These are phyloP conservation scores for Neoascia interrupta DNA, from an alignment of 2,888 invertebrate genomes.

Conservation along the genomic window DNA sequence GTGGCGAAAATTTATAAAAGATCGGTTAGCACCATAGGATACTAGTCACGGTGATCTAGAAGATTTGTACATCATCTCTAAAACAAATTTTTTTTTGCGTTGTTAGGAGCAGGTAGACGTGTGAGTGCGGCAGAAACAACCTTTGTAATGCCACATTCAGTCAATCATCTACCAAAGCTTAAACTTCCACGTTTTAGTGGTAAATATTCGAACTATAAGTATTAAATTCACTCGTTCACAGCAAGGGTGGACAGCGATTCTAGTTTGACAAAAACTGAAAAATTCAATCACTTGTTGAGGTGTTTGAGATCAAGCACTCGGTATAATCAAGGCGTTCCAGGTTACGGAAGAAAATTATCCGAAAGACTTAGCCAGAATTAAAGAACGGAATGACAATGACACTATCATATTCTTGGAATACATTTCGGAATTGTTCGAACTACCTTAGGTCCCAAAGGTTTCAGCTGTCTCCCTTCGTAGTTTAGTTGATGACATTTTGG, in stretches of 20 bases:
- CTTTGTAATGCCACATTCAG: not conserved
- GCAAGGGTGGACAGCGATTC: slow-evolving; percentile 8
- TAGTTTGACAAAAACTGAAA: slow-evolving; percentile 3
- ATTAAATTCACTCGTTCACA: slow-evolving; percentile 9
- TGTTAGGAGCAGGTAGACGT: too few relatives aligned
- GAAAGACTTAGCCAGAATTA: slow-evolving; percentile 20
- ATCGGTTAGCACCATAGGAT: slow-evolving; percentile 7
- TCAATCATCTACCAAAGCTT: slow-evolving; percentile 15
- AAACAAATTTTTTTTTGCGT: slow-evolving; percentile 5
- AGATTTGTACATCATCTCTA: slow-evolving; percentile 12
- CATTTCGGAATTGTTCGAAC: slow-evolving; percentile 29
- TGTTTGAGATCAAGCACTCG: slow-evolving; percentile 27
- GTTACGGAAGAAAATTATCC: too few relatives aligned
- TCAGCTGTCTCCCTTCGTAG: slow-evolving; percentile 1
- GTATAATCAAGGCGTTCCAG: too few relatives aligned
- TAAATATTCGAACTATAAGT: slow-evolving; percentile 32
- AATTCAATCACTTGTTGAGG: too few relatives aligned
- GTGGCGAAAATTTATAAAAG: too few relatives aligned
- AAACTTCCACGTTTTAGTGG: slow-evolving; percentile 18
- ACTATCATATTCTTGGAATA: too few relatives aligned
- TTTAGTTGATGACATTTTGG: slow-evolving; percentile 9
- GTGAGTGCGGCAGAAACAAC: too few relatives aligned
- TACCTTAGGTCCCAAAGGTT: not conserved
- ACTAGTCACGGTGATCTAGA: slow-evolving; percentile 1
- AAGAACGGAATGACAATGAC: slow-evolving; percentile 27